These are phyloP conservation scores for Lordiphosa stackelbergi DNA, from an alignment of 1,140 invertebrate species.

Conservation along the genomic window DNA sequence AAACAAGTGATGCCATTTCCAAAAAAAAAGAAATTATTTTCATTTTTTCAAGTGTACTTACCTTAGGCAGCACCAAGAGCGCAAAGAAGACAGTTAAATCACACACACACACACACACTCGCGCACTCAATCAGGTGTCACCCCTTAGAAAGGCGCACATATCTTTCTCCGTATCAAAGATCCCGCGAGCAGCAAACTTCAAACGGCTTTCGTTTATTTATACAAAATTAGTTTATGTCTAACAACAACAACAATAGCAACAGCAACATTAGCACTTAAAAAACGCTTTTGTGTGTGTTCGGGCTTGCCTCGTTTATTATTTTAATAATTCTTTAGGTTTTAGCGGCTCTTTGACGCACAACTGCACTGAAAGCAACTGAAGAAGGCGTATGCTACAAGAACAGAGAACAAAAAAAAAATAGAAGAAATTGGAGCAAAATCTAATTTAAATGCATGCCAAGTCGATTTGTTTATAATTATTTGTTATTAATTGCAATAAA, in stretches of 20 bases:
- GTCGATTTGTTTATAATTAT: conserved; percentile 54
- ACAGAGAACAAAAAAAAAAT: background rate
- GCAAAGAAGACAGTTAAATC: no score
- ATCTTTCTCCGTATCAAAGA: conserved; percentile 25
- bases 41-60: no score
- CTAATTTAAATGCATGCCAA: conserved; percentile 50
- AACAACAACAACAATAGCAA: conserved; percentile 9
- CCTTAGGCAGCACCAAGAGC: no score
- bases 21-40: no score
- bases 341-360: conserved; percentile 58
- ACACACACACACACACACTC: background rate
- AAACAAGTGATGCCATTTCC: no score
- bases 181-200: conserved; percentile 51
- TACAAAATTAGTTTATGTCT: conserved; percentile 66
- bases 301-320: conserved; percentile 53
- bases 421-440: background rate
- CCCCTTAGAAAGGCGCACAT: conserved; percentile 26
- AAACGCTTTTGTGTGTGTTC: conserved; percentile 40
- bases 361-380: conserved; percentile 46
- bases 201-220: conserved; percentile 65
- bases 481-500: conserved; percentile 62
- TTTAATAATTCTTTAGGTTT: conserved; percentile 56
- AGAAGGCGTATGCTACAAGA: conserved; percentile 3
- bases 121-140: conserved; percentile 23
- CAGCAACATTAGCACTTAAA: conserved; percentile 44